Conservation (phyloP, 2,113 vertebrate genomes). For the Rattus rattus region DNA sequence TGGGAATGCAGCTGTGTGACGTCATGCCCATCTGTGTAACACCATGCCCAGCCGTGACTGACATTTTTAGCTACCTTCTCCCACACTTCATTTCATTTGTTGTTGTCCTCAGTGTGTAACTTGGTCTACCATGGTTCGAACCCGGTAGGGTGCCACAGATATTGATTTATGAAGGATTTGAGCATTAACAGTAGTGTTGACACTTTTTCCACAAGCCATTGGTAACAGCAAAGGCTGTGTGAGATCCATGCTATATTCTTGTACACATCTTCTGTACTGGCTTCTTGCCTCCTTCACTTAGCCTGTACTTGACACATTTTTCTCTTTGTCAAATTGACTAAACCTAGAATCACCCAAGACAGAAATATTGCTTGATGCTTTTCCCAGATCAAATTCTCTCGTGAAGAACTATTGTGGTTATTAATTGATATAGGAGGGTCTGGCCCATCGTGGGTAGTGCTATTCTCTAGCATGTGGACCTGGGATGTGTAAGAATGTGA, state of each 20-base stretch:
- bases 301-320: background rate
- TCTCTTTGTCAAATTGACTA: background rate
- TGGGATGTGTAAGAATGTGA: background rate
- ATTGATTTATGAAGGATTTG: background rate
- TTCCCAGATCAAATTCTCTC: background rate
- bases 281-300: background rate
- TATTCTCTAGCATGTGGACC: background rate
- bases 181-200: background rate
- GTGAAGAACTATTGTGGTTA: background rate
- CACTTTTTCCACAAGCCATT: background rate
- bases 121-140: background rate
- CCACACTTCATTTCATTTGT: background rate
- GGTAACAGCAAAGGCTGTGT: background rate
- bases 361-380: background rate
- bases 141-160: background rate
- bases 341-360: background rate
- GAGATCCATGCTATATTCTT: background rate
- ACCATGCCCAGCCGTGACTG: too few relatives aligned
- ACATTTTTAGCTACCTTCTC: background rate
- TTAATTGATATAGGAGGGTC: background rate
- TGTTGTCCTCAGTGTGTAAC: background rate
- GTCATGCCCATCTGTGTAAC: too few relatives aligned
- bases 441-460: background rate
- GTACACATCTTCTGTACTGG: background rate
- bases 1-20: background rate